Evolutionary conservation across 2,888 invertebrate species (phyloP).

Genomic region (Apotomis betuletana): DNA sequence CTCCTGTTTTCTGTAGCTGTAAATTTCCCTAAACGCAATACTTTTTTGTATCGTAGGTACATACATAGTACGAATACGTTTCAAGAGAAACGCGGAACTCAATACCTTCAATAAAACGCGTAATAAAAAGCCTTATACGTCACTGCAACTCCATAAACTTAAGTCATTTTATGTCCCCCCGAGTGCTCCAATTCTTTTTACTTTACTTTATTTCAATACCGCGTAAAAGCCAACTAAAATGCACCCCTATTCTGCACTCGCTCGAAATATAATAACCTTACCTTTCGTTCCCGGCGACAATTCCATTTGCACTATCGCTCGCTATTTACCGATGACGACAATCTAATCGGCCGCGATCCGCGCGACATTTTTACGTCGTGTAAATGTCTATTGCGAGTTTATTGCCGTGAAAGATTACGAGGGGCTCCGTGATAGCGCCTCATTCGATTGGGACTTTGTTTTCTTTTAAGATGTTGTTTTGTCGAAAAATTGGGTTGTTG

Average conservation of each 20-base stretch:
- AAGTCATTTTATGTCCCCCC: background rate
- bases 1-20: no score
- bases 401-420: constrained; percentile 37
- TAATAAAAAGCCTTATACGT: background rate
- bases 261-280: constrained; percentile 32
- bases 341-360: constrained; percentile 34
- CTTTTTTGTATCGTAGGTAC: no score
- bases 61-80: no score
- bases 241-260: constrained; percentile 28
- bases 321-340: constrained; percentile 37
- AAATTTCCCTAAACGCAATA: no score
- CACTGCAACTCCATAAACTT: background rate
- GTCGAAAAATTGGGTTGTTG: constrained; percentile 1
- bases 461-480: constrained; percentile 17
- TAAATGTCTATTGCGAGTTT: constrained; percentile 38
- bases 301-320: constrained; percentile 39
- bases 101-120: background rate
- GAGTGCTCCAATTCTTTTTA: background rate
- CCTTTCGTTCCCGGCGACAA: constrained; percentile 31
- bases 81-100: background rate
- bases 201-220: constrained; percentile 12
- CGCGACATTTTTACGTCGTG: constrained; percentile 37
- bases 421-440: constrained; percentile 29
- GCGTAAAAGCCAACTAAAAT: constrained; percentile 24
- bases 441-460: constrained; percentile 35